A percentile compares a stretch with the other conserved stretches of the same genome.
Conservation (phyloP, 2,113 vertebrate genomes). For the Eulacestoma nigropectus region DNA sequence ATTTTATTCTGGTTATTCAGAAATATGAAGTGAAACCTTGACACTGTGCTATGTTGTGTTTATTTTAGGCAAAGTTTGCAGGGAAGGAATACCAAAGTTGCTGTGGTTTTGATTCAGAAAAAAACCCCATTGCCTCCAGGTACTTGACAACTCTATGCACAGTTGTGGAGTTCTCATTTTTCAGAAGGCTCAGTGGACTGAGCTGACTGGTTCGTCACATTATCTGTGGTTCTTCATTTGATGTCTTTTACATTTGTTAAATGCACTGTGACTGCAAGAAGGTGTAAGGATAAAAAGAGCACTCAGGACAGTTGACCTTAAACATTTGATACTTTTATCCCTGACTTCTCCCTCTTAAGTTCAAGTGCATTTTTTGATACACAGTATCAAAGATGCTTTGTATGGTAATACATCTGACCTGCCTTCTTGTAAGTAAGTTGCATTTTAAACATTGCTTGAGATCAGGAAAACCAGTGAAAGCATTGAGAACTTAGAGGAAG, state of each 20-base stretch:
- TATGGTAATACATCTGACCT: rapidly evolving
- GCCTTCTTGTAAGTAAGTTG: not conserved
- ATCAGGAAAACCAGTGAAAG: not conserved
- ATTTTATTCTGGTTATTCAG: not conserved
- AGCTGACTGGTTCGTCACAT: not conserved
- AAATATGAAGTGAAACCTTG: not conserved
- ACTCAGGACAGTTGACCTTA: not conserved
- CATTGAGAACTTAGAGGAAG: not conserved
- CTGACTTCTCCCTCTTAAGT: not conserved
- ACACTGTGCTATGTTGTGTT: not conserved
- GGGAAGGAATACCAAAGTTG: conserved; percentile 96
- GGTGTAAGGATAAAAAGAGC: not conserved
- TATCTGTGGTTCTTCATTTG: not conserved
- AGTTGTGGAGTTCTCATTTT: not conserved
- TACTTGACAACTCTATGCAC: conserved; percentile 25
- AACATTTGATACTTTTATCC: not conserved
- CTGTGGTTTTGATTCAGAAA: conserved; percentile 97
- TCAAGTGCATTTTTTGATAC: not conserved
- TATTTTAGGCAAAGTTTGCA: conserved; percentile 90
- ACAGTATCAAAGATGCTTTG: not conserved
- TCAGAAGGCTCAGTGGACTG: not conserved
- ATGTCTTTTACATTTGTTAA: not conserved
- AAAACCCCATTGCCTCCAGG: conserved; percentile 97
- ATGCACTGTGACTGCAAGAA: not conserved
- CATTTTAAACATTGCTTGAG: not conserved